Evolutionary conservation across 2,797 vertebrate genomes (phyloP), one percentile per base, ranked within the genome.

Genomic region (Nyctibius grandis): DNA sequence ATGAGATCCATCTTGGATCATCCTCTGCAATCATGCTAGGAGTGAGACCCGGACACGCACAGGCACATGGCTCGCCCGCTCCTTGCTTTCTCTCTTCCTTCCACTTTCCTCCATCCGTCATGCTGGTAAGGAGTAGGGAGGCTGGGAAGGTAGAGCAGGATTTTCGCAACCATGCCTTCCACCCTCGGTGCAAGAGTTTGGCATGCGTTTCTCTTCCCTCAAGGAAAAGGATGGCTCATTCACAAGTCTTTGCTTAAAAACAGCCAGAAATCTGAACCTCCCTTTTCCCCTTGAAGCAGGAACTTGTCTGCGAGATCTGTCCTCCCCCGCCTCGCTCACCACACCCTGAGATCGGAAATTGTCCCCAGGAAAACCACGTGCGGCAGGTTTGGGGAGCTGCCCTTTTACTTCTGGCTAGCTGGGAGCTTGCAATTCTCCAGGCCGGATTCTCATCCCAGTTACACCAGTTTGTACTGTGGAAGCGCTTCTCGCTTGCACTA

Each of bases 91-190:
- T 54, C 23, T 36, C 15, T 65, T 38, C 68, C 51, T 82, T 53
- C 23, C 57, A 31, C 33, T 40, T 15, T 53, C 31, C 44, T 56
- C 57, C 61, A 10, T 78, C 33, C 6, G 0, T 25, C 44, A 3
- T 0, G 0, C n/a, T 36, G 57, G 65, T 79, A 72, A 80, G 50
- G n/a, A 60, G 40, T 4, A 3, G 70, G n/a, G n/a, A n/a, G 36
- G 14, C n/a, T 53, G 50, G 59, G 56, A 80, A 85, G 82, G 68
- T 8, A 64, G 45, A 78, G 64, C 59, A 54, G 77, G 29, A 45
- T 68, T 89, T 83, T 94, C 7, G 1, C 76, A 85, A 17, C 13
- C 1, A 0, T 42, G 40, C 31, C 53, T 91, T 75, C 60, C 36
- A 23, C 77, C n/a, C 70, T 74, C 44, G 0, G 0, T 1, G 0